Conservation (phyloP, 92 coral and sea anemone species). For the Epizoanthus stellaris region DNA sequence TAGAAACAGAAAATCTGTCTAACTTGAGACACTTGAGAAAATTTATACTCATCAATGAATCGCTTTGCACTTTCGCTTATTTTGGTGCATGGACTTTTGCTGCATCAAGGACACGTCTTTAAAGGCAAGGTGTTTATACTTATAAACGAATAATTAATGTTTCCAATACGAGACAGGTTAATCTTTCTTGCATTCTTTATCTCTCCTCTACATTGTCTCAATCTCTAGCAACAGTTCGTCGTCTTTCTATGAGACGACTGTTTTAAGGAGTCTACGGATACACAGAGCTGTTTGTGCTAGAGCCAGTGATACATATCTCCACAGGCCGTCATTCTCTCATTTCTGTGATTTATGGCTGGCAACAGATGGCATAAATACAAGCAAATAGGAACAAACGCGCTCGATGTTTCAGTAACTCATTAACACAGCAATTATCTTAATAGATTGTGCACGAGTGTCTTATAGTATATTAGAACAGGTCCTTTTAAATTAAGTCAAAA, state of each 20-base stretch:
- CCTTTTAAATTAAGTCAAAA: neutral
- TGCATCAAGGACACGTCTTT: constrained; percentile 28
- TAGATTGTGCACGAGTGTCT: neutral
- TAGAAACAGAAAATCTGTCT: neutral
- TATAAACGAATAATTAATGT: neutral
- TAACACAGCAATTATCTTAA: no score
- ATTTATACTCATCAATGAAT: neutral
- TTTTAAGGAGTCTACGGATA: neutral
- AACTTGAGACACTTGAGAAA: neutral
- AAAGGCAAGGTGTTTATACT: constrained; percentile 28
- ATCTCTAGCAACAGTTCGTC: neutral
- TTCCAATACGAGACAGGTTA: neutral
- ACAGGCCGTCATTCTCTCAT: no score
- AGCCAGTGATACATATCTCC: neutral
- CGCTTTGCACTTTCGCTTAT: constrained; percentile 22
- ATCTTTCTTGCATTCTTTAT: neutral
- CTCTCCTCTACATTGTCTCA: neutral
- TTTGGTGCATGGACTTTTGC: constrained; percentile 21
- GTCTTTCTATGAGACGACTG: neutral
- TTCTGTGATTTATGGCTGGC: no score
- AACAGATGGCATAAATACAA: no score
- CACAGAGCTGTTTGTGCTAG: neutral
- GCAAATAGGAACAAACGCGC: neutral
- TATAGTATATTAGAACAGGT: neutral
- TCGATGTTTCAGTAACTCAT: neutral